Conservation (phyloP, 2,113 vertebrate genomes). For the Erythrolamprus reginae region DNA sequence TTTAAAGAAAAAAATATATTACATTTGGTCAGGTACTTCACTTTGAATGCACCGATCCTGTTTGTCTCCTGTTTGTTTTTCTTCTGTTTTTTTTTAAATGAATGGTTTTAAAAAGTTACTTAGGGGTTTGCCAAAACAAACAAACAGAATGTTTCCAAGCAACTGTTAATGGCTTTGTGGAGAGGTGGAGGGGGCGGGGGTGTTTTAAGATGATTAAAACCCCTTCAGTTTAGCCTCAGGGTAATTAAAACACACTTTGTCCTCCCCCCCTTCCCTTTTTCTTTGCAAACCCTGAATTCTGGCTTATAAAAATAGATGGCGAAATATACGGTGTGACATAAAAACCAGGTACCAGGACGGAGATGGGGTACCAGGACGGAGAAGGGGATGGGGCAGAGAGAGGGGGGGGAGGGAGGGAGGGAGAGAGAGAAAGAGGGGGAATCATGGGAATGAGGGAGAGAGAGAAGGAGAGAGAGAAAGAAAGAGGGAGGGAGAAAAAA, state of each 20-base stretch:
- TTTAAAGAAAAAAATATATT: not conserved
- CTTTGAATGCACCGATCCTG: not conserved
- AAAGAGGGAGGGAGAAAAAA: too few relatives aligned
- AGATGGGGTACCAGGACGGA: not conserved
- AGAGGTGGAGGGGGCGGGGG: not conserved
- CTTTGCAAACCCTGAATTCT: slow-evolving; percentile 46
- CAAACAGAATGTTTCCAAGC: not conserved
- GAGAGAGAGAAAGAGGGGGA: too few relatives aligned
- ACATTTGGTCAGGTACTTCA: not conserved
- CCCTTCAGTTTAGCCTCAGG: slow-evolving; percentile 36
- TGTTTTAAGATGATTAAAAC: slow-evolving; percentile 22
- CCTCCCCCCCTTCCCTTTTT: too few relatives aligned
- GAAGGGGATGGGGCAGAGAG: too few relatives aligned
- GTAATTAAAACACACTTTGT: slow-evolving; percentile 51
- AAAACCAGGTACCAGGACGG: slow-evolving; percentile 50
- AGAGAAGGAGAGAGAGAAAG: too few relatives aligned
- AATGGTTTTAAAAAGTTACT: slow-evolving; percentile 3
- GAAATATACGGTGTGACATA: slow-evolving; percentile 46
- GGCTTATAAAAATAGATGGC: slow-evolving; percentile 58
- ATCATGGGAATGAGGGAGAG: too few relatives aligned
- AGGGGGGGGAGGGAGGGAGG: too few relatives aligned
- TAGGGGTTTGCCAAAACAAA: not conserved
- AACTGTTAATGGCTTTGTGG: slow-evolving; percentile 3
- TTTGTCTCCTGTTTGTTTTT: not conserved
- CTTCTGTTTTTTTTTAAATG: not conserved